Evolutionary conservation across 2,888 invertebrate genomes (phyloP), one percentile per base, ranked within the genome.

Genomic region (Eubasilissa splendida): DNA sequence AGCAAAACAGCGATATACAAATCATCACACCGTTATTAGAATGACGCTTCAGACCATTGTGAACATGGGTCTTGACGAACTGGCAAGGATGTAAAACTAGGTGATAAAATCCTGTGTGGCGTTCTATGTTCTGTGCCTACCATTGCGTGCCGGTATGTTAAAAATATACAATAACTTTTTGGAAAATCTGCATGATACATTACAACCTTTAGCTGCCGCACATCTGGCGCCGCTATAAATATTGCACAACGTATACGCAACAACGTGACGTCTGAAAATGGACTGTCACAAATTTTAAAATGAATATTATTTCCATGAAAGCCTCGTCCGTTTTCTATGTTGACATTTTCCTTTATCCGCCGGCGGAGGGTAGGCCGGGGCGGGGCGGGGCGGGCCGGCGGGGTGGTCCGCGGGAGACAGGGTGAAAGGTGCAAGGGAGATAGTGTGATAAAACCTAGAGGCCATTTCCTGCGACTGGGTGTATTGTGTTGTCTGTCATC

Each of bases 271-370:
- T 53, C 53, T 71, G 71, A 54, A 54, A 71, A 71, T 71, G 71
- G 53, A 71, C 54, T 54, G 76, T 63, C 76, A 65, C 60, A 60
- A 76, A 63, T 63, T 60, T 54, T 31, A 60, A 76, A 22, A 75
- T 22, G 76, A 31, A 52, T 76, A 63, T 76, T 65, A 76, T 76
- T 76, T 63, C 52, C 63, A 60, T 65, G 54, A 65, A 60, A 59
- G 76, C 63, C 63, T 31, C 63, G 76, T 63, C 54, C 76, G 76
- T 76, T 63, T 50, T 63, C 53, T 60, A 50, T 53, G 60, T 60
- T 65, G 53, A 76, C 53, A 76, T 71, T 7, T 54, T 71, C 60
- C 76, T 76, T 81, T 71, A 78, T 76, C 81, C 75, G 83, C 80
- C 82, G 82, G 83, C 79, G 77, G 70, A 63, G 22, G 33, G 60